A percentile compares a stretch with the other conserved stretches of the same genome.
These are phyloP conservation scores for Plectrocnemia conspersa DNA, from an alignment of 1,140 invertebrate species.

Conservation along the genomic window DNA sequence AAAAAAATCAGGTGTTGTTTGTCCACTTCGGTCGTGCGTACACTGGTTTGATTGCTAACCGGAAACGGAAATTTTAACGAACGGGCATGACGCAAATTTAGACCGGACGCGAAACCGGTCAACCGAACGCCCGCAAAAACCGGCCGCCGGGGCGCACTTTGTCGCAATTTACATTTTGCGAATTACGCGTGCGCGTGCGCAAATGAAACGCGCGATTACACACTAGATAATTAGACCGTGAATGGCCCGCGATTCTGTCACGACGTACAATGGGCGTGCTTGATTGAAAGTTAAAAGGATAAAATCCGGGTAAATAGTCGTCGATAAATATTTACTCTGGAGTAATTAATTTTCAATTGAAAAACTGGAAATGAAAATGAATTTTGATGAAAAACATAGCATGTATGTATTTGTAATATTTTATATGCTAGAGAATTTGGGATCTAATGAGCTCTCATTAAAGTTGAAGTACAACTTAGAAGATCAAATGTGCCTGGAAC, in stretches of 20 bases:
- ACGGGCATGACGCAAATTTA: constrained; percentile 4
- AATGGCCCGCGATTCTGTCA: background rate
- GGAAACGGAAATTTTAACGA: constrained; percentile 8
- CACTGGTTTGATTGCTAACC: constrained; percentile 4
- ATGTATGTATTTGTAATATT: no score
- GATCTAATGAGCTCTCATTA: no score
- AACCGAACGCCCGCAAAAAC: background rate
- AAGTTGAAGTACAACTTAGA: no score
- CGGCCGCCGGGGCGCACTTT: background rate
- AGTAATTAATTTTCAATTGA: no score
- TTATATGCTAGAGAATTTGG: no score
- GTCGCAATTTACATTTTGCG: constrained; percentile 4
- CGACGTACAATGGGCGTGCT: background rate
- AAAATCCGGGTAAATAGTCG: no score
- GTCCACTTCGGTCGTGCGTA: no score
- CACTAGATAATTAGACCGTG: background rate
- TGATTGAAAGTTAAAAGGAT: background rate
- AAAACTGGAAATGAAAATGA: no score
- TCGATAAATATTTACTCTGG: background rate
- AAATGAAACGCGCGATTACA: background rate
- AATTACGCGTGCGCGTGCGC: background rate
- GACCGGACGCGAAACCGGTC: constrained; percentile 6
- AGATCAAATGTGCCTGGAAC: no score
- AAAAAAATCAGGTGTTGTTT: no score
- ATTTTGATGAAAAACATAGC: no score